Percentiles rank a stretch among this genome's conserved stretches.
Conservation (phyloP, 2,888 invertebrate species). For the Priocnemis perturbator region DNA sequence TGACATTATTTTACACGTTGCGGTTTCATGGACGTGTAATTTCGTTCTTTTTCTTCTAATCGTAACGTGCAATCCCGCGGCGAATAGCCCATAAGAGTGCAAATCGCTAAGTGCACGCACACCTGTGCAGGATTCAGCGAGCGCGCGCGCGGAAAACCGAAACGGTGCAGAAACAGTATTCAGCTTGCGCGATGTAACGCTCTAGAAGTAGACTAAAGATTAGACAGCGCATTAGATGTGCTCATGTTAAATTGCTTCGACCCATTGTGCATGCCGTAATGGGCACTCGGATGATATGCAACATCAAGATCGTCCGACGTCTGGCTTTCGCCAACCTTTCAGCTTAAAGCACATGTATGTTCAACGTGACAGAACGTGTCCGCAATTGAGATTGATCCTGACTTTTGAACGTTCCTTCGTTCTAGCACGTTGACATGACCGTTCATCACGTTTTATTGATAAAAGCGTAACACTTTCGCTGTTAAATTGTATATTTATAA, state of each 20-base stretch:
- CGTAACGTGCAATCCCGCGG: too few relatives aligned
- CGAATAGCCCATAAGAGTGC: too few relatives aligned
- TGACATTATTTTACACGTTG: too few relatives aligned
- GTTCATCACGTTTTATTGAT: conserved; percentile 10
- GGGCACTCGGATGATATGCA: conserved; percentile 15
- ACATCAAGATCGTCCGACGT: conserved; percentile 22
- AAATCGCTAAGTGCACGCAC: conserved; percentile 3
- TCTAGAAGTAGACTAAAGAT: conserved; percentile 44
- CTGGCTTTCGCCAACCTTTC: conserved; percentile 43
- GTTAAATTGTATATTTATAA: background rate
- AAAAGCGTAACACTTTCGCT: too few relatives aligned
- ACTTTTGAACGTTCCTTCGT: too few relatives aligned
- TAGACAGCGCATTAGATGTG: conserved; percentile 33
- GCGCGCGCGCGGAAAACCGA: too few relatives aligned
- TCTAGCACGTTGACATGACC: background rate
- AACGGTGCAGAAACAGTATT: conserved; percentile 34
- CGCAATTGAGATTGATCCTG: too few relatives aligned
- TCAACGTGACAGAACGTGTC: background rate
- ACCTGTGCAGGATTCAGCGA: too few relatives aligned
- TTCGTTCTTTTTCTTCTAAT: too few relatives aligned
- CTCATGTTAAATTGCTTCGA: conserved; percentile 33
- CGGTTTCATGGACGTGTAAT: too few relatives aligned
- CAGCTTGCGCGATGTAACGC: conserved; percentile 32
- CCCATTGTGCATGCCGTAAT: conserved; percentile 37
- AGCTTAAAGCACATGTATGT: conserved; percentile 13